phyloP scores from a whole-genome alignment of 2,113 vertebrate species.

The Gallinago paraguaiae region DNA sequence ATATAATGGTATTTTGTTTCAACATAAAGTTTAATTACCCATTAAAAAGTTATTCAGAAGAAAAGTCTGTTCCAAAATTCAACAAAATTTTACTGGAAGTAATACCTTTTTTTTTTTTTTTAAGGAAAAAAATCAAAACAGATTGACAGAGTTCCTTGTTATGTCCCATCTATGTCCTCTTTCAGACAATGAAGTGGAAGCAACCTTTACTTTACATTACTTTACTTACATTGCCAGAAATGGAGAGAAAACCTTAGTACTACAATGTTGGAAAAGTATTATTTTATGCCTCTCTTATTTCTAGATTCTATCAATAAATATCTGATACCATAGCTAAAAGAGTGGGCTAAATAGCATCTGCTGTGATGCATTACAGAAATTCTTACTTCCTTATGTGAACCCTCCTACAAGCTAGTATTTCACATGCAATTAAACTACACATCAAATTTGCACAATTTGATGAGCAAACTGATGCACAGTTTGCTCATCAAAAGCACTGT shows the following conservation, averaged over 20 bases:
- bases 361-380: neutral
- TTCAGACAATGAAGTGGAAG: neutral
- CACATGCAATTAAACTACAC: neutral
- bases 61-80: neutral
- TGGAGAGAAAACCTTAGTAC: neutral
- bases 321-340: neutral
- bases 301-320: neutral
- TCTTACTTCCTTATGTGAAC: neutral
- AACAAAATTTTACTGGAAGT: neutral
- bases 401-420: neutral
- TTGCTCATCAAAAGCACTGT: neutral
- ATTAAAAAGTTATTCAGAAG: neutral
- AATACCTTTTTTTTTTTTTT: neutral
- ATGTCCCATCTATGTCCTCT: neutral
- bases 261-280: neutral
- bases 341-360: neutral
- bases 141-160: neutral
- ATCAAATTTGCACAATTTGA: neutral
- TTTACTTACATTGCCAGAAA: neutral
- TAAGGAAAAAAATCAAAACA: neutral
- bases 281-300: neutral
- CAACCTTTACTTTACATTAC: neutral
- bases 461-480: neutral
- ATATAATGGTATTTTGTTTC: neutral
- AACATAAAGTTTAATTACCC: neutral